Evolutionary conservation across 2,888 invertebrate genomes (phyloP), one percentile per base, ranked within the genome.

Genomic region (Drosophila mayaguana): DNA sequence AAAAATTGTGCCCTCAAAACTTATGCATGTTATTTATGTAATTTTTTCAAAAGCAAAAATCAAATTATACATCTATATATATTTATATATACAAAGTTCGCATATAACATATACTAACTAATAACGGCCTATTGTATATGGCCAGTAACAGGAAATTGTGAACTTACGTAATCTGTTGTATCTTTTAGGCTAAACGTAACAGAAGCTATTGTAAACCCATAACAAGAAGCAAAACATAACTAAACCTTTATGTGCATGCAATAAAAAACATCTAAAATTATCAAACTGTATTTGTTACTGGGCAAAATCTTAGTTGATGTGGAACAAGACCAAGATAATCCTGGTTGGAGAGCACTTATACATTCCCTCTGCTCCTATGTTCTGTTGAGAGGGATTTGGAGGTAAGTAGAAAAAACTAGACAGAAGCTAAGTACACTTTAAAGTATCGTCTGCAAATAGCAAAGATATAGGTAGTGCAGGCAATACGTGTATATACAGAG

Each of bases 171-270:
- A 87, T 78, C 74, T 87, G 89, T 85, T 87, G 87, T 89, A 87
- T 80, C 72, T 79, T 74, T 68, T 88, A 88, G 81, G 74, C 65
- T 83, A 78, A 81, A 73, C 72, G 76, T 66, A 55, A 51, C 45
- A 34, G 36, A 46, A 55, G 25, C 46, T 68, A 68, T 55, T 80
- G 81, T 82, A 63, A 80, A 68, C 75, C 78, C 68, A 77, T 63
- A 68, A 59, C 66, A 53, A 66, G 64, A 59, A 54, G 12, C 14
- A 68, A 75, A 75, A 76, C 69, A 71, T 73, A 75, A 63, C 59
- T 87, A 85, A 89, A 87, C 78, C 77, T 84, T 90, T 88, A 90
- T 87, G 90, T 91, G 91, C 91, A 91, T 91, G 91, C 91, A 91
- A 91, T 90, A 89, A 90, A 82, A 74, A 50, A 34, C 46, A 6